These are phyloP conservation scores for Brachyalestes nurse DNA, from an alignment of 2,797 vertebrate genomes.

Conservation along the genomic window DNA sequence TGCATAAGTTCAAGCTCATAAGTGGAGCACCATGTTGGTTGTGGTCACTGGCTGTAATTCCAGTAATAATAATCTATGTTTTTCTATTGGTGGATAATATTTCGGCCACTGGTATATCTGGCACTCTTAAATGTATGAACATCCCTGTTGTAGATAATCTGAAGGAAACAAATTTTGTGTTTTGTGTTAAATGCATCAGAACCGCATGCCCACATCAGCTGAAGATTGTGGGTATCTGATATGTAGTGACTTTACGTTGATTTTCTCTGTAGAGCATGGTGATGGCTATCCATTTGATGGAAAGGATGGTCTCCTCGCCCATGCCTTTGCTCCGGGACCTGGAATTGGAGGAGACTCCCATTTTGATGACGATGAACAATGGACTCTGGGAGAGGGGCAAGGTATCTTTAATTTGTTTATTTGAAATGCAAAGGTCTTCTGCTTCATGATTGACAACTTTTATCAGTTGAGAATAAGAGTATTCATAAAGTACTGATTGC, in stretches of 20 bases:
- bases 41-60: too few relatives aligned
- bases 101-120: too few relatives aligned
- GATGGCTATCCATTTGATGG: constrained; percentile 98
- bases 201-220: background rate
- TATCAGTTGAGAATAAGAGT: background rate
- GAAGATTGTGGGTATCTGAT: background rate
- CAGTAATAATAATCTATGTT: too few relatives aligned
- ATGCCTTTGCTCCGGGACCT: constrained; percentile 93
- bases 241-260: constrained; percentile 2
- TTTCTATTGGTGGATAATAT: too few relatives aligned
- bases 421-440: background rate
- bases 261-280: constrained; percentile 87
- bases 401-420: constrained; percentile 74
- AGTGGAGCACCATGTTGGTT: too few relatives aligned
- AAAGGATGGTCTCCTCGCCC: constrained; percentile 96
- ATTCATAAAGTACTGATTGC: background rate
- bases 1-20: too few relatives aligned
- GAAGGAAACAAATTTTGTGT: background rate
- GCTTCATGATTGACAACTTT: background rate
- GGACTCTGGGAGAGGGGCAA: constrained; percentile 97
- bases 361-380: constrained; percentile 97
- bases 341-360: constrained; percentile 98
- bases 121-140: background rate
- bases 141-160: background rate
- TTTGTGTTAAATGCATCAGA: background rate